Evolutionary conservation across 1,140 invertebrate species (phyloP), one percentile per base, ranked within the genome.

Genomic region (Maniola jurtina): DNA sequence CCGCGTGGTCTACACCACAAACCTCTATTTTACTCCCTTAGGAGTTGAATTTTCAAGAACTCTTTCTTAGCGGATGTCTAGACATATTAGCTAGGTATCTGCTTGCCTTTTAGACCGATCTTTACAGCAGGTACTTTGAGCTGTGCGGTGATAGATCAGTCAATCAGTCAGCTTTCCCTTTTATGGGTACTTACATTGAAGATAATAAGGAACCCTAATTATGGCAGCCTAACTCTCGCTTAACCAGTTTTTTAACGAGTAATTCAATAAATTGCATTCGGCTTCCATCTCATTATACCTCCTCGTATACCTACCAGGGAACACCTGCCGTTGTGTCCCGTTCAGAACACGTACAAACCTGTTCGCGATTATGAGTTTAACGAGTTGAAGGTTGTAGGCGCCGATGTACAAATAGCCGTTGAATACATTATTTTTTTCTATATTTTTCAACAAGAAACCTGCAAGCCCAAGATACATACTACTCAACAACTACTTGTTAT

Each of bases 261-360:
- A 52, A 16, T 16, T 9, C 14, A 52, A 52, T 52, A 52, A 52
- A 52, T 16, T 52, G 48, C 48, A 52, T 52, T 52, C 14, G 48
- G 5, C 48, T 55, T 0, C 13, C 34, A 55, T 55, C 34, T 55
- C 11, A 55, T 35, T 55, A 55, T 55, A 55, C 25, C 25, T 25
- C 1, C 25, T 2, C 25, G 25, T 25, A 25, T 25, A n/a, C n/a
- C n/a, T 55, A 55, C 25, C 11, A 50, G 6, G 54, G 34, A 36
- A 55, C 54, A 55, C 54, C 54, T 55, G 54, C 54, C 54, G 54
- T 4, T 55, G 15, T 56, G 55, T 57, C 55, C 55, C 55, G 55
- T 57, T 40, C 13, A 55, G 34, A 14, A 55, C 36, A 57, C 14
- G 52, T 25, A 57, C 25, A 13, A 57, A 57, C 55, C 55, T 57